Evolutionary conservation across 1,140 invertebrate species (phyloP).

Genomic region (Diuraphis noxia): DNA sequence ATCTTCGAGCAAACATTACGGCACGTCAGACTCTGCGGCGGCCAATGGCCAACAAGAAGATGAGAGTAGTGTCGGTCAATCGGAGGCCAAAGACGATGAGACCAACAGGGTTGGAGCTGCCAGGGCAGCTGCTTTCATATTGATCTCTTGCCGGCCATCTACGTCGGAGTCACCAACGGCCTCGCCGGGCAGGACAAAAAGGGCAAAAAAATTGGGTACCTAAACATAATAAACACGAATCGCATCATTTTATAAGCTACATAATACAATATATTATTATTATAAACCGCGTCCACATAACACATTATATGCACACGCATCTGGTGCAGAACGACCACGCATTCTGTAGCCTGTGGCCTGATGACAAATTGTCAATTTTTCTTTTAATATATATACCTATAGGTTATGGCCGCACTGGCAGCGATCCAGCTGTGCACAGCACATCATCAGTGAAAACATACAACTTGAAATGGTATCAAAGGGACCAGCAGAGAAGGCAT

Average conservation of each 20-base stretch:
- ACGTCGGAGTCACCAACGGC: slow-evolving; percentile 55
- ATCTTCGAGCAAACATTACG: slow-evolving; percentile 54
- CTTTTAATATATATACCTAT: neutral
- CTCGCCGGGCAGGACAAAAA: slow-evolving; percentile 26
- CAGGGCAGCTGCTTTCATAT: slow-evolving; percentile 85
- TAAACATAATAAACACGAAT: neutral
- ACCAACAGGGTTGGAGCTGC: slow-evolving; percentile 81
- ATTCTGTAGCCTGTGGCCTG: neutral
- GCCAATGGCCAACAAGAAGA: slow-evolving; percentile 62
- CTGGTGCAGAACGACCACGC: neutral
- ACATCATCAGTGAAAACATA: slow-evolving; percentile 47
- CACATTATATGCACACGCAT: neutral
- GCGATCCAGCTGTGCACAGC: slow-evolving; percentile 48
- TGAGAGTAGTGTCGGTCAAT: slow-evolving; percentile 69
- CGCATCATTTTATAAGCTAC: neutral
- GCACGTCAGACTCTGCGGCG: slow-evolving; percentile 58
- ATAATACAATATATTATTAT: neutral
- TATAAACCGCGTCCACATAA: neutral
- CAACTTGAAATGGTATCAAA: slow-evolving; percentile 49
- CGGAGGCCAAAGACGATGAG: slow-evolving; percentile 57
- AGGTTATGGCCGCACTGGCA: slow-evolving; percentile 41
- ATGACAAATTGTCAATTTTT: neutral
- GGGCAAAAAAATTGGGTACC: slow-evolving; percentile 45
- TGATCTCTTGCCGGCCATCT: slow-evolving; percentile 79
- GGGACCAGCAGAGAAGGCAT: slow-evolving; percentile 48